Percentiles rank a stretch among this genome's conserved stretches.
These are phyloP conservation scores for Temnopleurus reevesii DNA, from an alignment of 53 echinoderm and acorn worm genomes.

Conservation along the genomic window DNA sequence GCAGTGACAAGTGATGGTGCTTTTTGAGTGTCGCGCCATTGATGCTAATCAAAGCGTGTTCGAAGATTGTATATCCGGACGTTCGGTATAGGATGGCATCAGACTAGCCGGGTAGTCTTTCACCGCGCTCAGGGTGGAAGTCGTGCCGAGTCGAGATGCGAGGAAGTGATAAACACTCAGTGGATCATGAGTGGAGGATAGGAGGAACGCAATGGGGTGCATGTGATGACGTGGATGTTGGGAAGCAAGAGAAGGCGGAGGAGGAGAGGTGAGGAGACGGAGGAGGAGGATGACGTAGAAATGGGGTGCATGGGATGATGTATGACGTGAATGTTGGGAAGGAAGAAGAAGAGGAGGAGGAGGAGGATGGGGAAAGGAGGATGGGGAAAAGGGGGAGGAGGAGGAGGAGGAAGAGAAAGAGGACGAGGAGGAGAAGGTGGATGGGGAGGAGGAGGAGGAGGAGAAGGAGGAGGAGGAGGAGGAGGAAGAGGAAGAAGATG, in stretches of 20 bases:
- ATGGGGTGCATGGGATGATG: not conserved
- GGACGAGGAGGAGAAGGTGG: not conserved
- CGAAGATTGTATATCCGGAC: slow-evolving; percentile 4
- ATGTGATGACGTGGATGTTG: no score
- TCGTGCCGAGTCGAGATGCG: slow-evolving; percentile 23
- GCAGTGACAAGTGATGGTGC: not conserved
- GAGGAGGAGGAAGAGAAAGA: not conserved
- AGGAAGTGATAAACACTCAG: slow-evolving; percentile 32
- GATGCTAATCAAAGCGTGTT: slow-evolving; percentile 40
- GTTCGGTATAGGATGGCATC: not conserved
- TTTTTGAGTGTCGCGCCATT: slow-evolving; percentile 32
- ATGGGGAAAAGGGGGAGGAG: not conserved
- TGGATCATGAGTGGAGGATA: not conserved
- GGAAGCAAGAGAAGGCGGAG: no score
- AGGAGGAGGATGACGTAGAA: not conserved
- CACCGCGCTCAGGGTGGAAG: slow-evolving; percentile 14
- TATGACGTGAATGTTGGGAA: no score
- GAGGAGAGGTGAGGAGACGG: not conserved
- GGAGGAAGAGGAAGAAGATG: no score
- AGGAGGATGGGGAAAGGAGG: not conserved
- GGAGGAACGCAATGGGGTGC: not conserved
- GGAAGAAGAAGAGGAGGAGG: not conserved
- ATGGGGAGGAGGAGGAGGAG: not conserved
- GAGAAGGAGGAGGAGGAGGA: not conserved
- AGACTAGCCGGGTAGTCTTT: not conserved